These are phyloP conservation scores for Sialia sialis DNA, from an alignment of 2,113 vertebrate genomes.

Conservation along the genomic window DNA sequence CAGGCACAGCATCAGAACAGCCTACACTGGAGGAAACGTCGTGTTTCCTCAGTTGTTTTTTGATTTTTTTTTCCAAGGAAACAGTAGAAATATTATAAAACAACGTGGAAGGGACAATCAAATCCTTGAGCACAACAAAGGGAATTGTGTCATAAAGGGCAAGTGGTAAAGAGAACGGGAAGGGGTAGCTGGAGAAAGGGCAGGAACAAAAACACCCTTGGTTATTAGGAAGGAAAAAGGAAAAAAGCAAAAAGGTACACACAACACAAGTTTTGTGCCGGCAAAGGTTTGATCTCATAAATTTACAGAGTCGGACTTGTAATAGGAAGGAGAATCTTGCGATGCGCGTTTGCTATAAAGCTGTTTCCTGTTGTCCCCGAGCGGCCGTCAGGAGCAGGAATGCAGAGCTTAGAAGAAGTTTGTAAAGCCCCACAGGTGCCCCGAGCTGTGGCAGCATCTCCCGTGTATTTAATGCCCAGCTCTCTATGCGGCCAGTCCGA, in stretches of 20 bases:
- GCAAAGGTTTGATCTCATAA: background rate
- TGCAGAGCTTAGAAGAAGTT: accelerated
- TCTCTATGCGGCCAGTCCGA: accelerated
- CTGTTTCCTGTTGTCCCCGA: background rate
- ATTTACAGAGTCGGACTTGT: background rate
- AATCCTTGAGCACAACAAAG: background rate
- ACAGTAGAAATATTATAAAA: background rate
- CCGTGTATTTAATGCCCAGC: accelerated
- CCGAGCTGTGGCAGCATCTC: accelerated
- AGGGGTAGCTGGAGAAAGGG: background rate
- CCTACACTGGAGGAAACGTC: background rate
- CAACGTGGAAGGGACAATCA: background rate
- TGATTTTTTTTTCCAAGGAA: background rate
- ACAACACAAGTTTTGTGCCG: background rate
- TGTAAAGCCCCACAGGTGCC: accelerated
- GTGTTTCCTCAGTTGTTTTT: background rate
- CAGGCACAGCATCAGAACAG: background rate
- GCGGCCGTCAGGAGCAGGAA: background rate
- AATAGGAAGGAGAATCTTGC: background rate
- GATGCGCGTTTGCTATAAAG: accelerated
- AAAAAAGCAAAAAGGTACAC: background rate
- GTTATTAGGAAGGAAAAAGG: background rate
- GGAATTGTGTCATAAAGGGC: background rate
- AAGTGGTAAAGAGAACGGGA: background rate
- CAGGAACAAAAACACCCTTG: background rate